Evolutionary conservation across 92 coral and sea anemone genomes (phyloP).

Genomic region (Porites lobata): DNA sequence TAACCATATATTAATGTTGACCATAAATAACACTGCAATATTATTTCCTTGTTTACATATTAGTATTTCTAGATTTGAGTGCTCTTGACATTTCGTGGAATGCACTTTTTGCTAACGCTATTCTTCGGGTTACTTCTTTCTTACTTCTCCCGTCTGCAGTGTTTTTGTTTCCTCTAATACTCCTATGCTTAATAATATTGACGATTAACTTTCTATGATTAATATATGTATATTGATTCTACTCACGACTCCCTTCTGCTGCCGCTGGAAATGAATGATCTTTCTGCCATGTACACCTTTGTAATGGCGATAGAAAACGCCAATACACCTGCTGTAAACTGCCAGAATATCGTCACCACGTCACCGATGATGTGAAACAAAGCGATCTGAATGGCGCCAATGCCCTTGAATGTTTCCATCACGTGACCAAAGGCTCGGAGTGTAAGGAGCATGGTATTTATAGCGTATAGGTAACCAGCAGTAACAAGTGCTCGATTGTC

Average conservation of each 20-base stretch:
- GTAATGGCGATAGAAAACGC: not conserved
- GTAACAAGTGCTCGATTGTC: not conserved
- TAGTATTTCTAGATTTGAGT: not conserved
- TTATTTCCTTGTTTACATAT: not conserved
- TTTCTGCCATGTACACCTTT: not conserved
- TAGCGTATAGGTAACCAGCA: not conserved
- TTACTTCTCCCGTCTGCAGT: not conserved
- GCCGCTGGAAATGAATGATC: not conserved
- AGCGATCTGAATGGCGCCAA: not conserved
- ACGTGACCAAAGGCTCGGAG: too few relatives aligned
- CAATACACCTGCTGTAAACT: not conserved
- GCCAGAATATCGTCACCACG: not conserved
- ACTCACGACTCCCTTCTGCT: not conserved
- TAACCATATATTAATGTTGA: conserved; percentile 1
- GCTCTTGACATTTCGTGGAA: not conserved
- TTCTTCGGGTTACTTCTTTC: not conserved
- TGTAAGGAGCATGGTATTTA: not conserved
- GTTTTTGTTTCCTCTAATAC: not conserved
- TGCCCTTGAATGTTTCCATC: too few relatives aligned
- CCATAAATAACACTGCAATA: conserved; percentile 6
- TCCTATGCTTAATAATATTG: too few relatives aligned
- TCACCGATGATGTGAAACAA: too few relatives aligned
- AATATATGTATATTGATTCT: not conserved
- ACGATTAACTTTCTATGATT: not conserved
- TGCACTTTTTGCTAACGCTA: not conserved